These are phyloP conservation scores for Eudemis profundana DNA, from an alignment of 2,888 invertebrate genomes.

Conservation along the genomic window DNA sequence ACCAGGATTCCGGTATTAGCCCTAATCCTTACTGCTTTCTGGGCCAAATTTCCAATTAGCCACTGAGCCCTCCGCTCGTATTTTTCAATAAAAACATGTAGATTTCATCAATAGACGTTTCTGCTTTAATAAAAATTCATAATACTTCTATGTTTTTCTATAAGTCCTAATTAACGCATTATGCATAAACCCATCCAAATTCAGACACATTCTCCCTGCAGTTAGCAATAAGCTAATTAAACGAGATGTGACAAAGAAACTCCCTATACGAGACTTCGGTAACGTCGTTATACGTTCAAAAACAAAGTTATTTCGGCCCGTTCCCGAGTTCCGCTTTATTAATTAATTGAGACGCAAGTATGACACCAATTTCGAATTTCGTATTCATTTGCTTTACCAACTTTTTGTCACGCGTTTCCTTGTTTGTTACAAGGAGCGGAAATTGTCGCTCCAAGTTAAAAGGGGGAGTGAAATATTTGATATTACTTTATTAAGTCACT, in stretches of 20 bases:
- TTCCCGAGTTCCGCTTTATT: constrained; percentile 28
- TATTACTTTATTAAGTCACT: background rate
- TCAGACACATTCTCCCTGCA: background rate
- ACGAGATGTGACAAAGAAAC: constrained; percentile 26
- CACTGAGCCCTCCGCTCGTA: too few relatives aligned
- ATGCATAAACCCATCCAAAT: background rate
- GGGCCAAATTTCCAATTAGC: too few relatives aligned
- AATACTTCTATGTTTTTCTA: too few relatives aligned
- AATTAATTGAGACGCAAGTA: constrained; percentile 39
- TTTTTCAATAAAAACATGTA: too few relatives aligned
- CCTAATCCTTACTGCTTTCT: too few relatives aligned
- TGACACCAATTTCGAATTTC: constrained; percentile 61
- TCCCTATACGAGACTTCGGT: constrained; percentile 12
- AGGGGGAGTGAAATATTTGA: background rate
- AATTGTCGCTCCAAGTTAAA: constrained; percentile 5
- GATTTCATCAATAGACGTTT: too few relatives aligned
- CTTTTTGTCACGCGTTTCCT: constrained; percentile 30
- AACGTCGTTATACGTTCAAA: constrained; percentile 35
- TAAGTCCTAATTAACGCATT: background rate
- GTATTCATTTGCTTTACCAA: constrained; percentile 38
- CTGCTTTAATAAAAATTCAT: too few relatives aligned
- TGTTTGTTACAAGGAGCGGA: constrained; percentile 12
- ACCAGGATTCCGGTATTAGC: too few relatives aligned
- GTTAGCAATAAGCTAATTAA: constrained; percentile 34
- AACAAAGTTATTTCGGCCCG: constrained; percentile 27